Evolutionary conservation across 2,797 vertebrate genomes (phyloP), one percentile per base, ranked within the genome.

Genomic region (Podarcis lilfordi): DNA sequence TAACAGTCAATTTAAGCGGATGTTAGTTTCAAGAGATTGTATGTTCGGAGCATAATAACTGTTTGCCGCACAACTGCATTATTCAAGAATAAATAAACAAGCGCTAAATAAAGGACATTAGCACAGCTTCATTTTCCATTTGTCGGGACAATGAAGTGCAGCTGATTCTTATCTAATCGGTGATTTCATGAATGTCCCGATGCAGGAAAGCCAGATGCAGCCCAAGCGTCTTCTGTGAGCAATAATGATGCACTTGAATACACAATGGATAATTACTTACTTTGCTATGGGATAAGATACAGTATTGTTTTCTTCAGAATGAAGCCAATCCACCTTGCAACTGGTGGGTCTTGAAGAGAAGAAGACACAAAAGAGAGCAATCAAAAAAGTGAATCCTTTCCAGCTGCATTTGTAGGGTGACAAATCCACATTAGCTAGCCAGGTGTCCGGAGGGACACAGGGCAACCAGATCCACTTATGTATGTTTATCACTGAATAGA

Each of bases 41-140:
- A 86, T 82, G 80, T 92, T 89, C 78, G 83, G 78, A 87, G 87
- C 80, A 85, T 84, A 88, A 85, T 43, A 85, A 93, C 85, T 87
- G 80, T 89, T 90, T 82, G 80, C 88, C 45, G 25, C 66, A 82
- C 71, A 91, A 86, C 83, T 59, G 89, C 68, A 17, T 78, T 89
- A 64, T 59, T 90, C 88, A 90, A 88, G 91, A 94, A 88, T 85
- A 92, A 92, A 92, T 89, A 91, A 91, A 95, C 93, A 17, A 68
- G 74, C 3, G 77, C 80, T 91, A 90, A 91, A 95, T 87, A 88
- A 80, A 5, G 59, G 87, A 35, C 71, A 76, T 85, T 88, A 88
- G 10, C 80, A 72, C 81, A 59, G 35, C 68, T 64, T 89, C 35
- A 72, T 90, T 88, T 92, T 91, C 78, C 84, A 15, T 85, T 93